Evolutionary conservation across 2,113 vertebrate species (phyloP), one percentile per base, ranked within the genome.

Genomic region (Potamarius usumacintae): DNA sequence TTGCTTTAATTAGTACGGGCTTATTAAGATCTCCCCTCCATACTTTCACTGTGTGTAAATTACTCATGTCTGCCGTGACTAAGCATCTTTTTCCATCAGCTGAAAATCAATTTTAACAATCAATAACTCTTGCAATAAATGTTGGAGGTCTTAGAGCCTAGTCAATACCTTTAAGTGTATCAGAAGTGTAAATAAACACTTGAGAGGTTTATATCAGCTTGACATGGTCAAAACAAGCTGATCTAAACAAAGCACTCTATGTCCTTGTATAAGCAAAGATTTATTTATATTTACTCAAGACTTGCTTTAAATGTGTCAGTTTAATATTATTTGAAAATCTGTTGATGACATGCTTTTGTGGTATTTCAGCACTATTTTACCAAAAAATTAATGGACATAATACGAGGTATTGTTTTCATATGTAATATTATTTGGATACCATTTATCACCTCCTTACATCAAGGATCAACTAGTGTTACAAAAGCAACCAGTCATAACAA

Each of bases 111-210:
- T 91, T 74, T 77, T 89, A 82, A 34, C 85, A 89, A 90, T 91
- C 90, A 86, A 90, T 90, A 90, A 79, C 89, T 82, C 80, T 87
- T 86, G 89, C 89, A 89, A 89, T 91, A 90, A 87, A 88, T 90
- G 87, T 86, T 88, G 83, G 77, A 86, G 25, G 62, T 62, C 84
- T 85, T 58, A 88, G 67, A 87, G 85, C 74, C 79, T 65, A 87
- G 89, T 89, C 87, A 84, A 88, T 91, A 90, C 42, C 86, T 91
- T 86, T 90, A 90, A 91, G 89, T 90, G 85, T 87, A 87, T 88
- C 90, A 91, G 89, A 89, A 90, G 86, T 90, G 89, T 90, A 89
- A 90, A 90, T 90, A 89, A 90, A 90, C 88, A 87, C 81, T 85
- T 80, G 83, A 86, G 85, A 85, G 88, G 60, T 83, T 89, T 71